Evolutionary conservation across 2,888 invertebrate genomes (phyloP).

Genomic region (Lepidocyrtoides sp.): DNA sequence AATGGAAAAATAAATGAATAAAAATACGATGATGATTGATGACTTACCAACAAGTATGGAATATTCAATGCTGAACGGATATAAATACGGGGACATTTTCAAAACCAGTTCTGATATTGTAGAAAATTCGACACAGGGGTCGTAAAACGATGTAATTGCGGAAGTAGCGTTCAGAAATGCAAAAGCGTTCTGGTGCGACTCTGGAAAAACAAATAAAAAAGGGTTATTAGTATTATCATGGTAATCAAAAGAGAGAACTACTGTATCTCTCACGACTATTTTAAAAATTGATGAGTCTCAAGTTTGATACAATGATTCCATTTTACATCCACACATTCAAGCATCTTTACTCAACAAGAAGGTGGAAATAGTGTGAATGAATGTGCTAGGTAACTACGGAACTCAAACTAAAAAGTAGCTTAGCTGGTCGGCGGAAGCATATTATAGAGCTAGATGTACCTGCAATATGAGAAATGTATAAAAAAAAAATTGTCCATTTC

Average conservation of each 20-base stretch:
- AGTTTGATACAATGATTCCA: too few species aligned
- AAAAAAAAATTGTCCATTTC: conserved; percentile 13
- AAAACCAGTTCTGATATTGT: conserved; percentile 86
- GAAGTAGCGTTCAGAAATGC: conserved; percentile 87
- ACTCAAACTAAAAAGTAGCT: too few species aligned
- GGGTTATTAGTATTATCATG: neutral
- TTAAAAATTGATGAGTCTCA: too few species aligned
- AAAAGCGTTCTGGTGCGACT: conserved; percentile 86
- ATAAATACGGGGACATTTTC: conserved; percentile 91
- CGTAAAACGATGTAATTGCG: conserved; percentile 84
- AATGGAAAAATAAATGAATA: neutral
- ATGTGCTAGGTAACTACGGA: too few species aligned
- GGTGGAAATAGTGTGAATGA: too few species aligned
- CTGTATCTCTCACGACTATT: neutral
- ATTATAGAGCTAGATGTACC: too few species aligned
- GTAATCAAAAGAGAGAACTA: neutral
- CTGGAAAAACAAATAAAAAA: conserved; percentile 77
- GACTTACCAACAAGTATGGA: conserved; percentile 91
- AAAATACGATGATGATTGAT: neutral
- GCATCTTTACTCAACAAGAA: too few species aligned
- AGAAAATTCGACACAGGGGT: conserved; percentile 85
- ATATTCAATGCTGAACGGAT: conserved; percentile 93
- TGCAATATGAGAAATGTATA: neutral
- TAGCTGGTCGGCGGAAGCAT: too few species aligned
- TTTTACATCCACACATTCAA: too few species aligned